Conservation (phyloP, 2,797 vertebrate genomes). For the Amblyopsis hoosieri region DNA sequence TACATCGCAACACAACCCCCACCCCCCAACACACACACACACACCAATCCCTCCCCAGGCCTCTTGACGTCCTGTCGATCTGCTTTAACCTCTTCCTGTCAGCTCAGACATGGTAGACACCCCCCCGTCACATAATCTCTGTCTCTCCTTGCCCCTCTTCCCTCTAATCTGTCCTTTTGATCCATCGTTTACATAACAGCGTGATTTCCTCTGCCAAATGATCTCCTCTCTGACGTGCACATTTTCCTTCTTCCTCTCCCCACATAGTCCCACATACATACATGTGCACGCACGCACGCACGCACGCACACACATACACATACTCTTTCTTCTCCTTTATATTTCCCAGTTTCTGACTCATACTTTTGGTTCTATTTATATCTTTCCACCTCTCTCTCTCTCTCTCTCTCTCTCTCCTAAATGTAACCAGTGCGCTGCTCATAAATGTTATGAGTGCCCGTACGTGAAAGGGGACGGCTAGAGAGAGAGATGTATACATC, state of each 20-base stretch:
- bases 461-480: constrained; percentile 44
- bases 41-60: no score
- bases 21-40: no score
- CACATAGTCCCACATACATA: constrained; percentile 42
- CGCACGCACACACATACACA: constrained; percentile 18
- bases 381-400: constrained; percentile 38
- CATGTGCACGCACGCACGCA: neutral
- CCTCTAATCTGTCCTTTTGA: constrained; percentile 43
- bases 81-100: no score
- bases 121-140: constrained; percentile 10
- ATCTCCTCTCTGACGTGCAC: constrained; percentile 37
- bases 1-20: no score
- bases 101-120: neutral
- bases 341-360: constrained; percentile 74
- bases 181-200: constrained; percentile 69
- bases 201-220: constrained; percentile 65
- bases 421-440: constrained; percentile 66
- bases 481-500: no score
- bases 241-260: constrained; percentile 12
- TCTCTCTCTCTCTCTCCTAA: constrained; percentile 49
- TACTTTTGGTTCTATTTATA: constrained; percentile 76
- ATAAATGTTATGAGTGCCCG: constrained; percentile 65
- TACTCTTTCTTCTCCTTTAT: constrained; percentile 42
- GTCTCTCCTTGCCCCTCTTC: constrained; percentile 15
- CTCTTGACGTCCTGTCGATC: no score